Conservation (phyloP, 1,140 invertebrate genomes). For the Monochamus saltuarius region DNA sequence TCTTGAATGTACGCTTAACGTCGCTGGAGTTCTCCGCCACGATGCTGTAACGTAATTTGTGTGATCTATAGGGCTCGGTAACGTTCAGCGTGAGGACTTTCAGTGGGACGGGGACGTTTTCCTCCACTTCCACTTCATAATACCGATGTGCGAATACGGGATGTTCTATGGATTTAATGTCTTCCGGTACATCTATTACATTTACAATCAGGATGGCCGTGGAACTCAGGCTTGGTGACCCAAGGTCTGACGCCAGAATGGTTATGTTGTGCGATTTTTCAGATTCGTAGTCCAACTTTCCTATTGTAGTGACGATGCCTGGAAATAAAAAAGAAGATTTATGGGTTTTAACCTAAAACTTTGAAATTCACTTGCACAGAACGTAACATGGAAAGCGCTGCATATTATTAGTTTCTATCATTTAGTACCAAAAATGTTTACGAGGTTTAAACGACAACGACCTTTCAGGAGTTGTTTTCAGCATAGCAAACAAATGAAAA, state of each 20-base stretch:
- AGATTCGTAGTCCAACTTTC: conserved; percentile 71
- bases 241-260: conserved; percentile 79
- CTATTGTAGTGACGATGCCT: conserved; percentile 70
- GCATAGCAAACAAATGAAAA: no score
- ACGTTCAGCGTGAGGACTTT: conserved; percentile 71
- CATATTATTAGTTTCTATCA: no score
- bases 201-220: conserved; percentile 70
- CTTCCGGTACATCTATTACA: conserved; percentile 66
- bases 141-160: conserved; percentile 72
- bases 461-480: no score
- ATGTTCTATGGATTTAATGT: conserved; percentile 54
- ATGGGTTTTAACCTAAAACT: no score
- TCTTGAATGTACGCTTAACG: conserved; percentile 61
- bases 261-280: conserved; percentile 71
- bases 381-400: no score
- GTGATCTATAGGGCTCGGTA: conserved; percentile 59
- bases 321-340: no score
- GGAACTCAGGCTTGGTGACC: conserved; percentile 76
- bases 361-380: no score
- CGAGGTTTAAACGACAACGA: no score
- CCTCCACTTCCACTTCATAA: conserved; percentile 75
- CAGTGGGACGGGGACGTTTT: conserved; percentile 69
- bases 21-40: conserved; percentile 58
- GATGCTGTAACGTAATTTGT: conserved; percentile 62
- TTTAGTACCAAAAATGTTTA: no score